Evolutionary conservation across 2,797 vertebrate species (phyloP).

Genomic region (Dipus sagitta): DNA sequence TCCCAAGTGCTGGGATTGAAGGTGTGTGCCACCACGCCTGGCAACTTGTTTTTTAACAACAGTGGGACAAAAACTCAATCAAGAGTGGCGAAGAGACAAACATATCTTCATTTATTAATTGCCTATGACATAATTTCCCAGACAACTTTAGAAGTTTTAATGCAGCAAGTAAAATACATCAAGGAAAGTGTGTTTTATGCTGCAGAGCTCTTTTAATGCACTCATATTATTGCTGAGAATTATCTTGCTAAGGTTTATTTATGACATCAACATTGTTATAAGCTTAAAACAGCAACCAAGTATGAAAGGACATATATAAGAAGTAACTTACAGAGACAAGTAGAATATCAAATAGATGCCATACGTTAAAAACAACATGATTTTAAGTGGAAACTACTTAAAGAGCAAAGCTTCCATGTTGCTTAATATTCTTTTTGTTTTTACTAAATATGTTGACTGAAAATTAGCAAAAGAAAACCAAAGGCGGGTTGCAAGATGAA

Average conservation of each 20-base stretch:
- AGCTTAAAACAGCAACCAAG: conserved; percentile 21
- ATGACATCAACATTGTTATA: neutral
- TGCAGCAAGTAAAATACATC: conserved; percentile 12
- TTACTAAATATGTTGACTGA: neutral
- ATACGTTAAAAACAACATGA: neutral
- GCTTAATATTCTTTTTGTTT: conserved; percentile 7
- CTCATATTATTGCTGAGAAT: neutral
- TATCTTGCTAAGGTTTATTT: neutral
- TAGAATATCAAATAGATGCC: neutral
- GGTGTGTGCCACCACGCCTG: no score
- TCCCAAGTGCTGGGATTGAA: no score
- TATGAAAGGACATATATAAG: conserved; percentile 18
- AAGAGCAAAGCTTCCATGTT: neutral
- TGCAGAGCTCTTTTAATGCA: neutral
- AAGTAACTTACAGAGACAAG: neutral
- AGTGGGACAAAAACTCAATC: neutral
- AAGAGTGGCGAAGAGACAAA: neutral
- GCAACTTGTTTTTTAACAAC: neutral
- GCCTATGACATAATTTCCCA: neutral
- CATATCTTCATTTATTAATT: neutral
- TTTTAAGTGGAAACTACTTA: conserved; percentile 5
- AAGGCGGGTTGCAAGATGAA: neutral
- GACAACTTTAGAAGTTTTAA: conserved; percentile 23
- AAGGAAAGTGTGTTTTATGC: neutral
- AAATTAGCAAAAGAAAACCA: neutral